Percentiles rank a stretch among this genome's conserved stretches.
phyloP scores from a whole-genome alignment of 2,113 vertebrate species.

The Candoia aspera region DNA sequence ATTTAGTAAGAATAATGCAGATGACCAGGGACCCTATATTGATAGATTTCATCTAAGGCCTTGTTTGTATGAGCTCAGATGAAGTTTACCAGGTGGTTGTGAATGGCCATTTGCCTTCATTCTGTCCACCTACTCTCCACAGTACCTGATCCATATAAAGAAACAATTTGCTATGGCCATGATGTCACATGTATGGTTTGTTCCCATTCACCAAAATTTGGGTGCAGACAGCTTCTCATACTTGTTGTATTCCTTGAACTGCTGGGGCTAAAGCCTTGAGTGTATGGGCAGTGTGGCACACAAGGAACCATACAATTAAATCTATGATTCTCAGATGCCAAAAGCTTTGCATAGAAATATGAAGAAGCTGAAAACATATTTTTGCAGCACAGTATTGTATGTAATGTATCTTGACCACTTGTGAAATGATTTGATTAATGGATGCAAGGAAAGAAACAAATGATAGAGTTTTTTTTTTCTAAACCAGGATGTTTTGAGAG shows the following conservation, averaged over 20 bases:
- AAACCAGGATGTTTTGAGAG: slow-evolving; percentile 67
- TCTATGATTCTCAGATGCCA: not conserved
- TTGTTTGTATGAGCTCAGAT: not conserved
- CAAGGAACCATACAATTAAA: not conserved
- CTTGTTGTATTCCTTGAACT: not conserved
- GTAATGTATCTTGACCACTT: slow-evolving; percentile 37
- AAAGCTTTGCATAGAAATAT: not conserved
- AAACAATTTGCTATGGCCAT: not conserved
- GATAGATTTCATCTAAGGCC: no score
- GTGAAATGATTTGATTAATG: slow-evolving; percentile 33
- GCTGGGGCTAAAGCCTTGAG: not conserved
- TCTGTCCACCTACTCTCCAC: not conserved
- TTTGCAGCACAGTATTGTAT: slow-evolving; percentile 28
- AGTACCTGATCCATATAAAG: not conserved
- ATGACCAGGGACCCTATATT: not conserved
- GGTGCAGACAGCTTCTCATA: not conserved
- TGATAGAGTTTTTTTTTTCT: slow-evolving; percentile 43
- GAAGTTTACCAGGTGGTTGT: not conserved
- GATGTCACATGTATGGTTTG: not conserved
- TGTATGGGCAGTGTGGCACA: not conserved
- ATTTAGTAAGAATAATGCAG: not conserved
- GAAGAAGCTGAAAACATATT: slow-evolving; percentile 27
- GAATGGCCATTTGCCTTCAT: not conserved
- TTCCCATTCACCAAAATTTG: not conserved
- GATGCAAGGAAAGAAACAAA: slow-evolving; percentile 35